Conservation (phyloP, 2,113 vertebrate species). For the Microtus ochrogaster region DNA sequence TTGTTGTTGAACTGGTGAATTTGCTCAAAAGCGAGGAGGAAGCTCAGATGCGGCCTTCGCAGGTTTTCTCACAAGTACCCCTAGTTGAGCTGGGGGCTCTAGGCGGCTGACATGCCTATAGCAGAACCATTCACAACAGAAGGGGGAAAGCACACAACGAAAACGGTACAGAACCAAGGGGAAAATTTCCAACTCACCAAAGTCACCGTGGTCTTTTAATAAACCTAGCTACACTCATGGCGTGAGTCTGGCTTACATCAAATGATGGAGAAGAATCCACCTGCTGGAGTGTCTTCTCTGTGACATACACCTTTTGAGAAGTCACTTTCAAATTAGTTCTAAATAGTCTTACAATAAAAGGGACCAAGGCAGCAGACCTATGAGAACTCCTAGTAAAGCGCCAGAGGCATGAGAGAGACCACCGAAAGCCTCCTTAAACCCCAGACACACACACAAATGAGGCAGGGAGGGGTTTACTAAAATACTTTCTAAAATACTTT, state of each 20-base stretch:
- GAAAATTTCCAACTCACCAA: neutral
- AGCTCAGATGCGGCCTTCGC: neutral
- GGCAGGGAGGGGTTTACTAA: no score
- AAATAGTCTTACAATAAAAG: slow-evolving; percentile 7
- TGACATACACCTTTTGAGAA: neutral
- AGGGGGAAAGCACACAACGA: neutral
- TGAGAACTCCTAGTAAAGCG: neutral
- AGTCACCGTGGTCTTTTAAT: neutral
- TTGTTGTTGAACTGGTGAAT: no score
- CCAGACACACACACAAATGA: neutral
- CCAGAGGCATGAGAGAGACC: neutral
- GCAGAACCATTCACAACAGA: slow-evolving; percentile 1
- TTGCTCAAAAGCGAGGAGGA: neutral
- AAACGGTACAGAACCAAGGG: neutral
- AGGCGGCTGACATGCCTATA: neutral
- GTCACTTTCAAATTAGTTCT: slow-evolving; percentile 15
- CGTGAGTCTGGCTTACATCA: neutral
- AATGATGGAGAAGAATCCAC: neutral
- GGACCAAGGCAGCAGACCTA: neutral
- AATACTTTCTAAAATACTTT: neutral
- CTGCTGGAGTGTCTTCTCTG: neutral
- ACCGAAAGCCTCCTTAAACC: neutral
- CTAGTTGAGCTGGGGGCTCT: neutral
- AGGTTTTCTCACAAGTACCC: slow-evolving; percentile 21
- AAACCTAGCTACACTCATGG: neutral